Evolutionary conservation across 64 coral and sea anemone genomes (phyloP).

Genomic region (Astreopora myriophthalma): DNA sequence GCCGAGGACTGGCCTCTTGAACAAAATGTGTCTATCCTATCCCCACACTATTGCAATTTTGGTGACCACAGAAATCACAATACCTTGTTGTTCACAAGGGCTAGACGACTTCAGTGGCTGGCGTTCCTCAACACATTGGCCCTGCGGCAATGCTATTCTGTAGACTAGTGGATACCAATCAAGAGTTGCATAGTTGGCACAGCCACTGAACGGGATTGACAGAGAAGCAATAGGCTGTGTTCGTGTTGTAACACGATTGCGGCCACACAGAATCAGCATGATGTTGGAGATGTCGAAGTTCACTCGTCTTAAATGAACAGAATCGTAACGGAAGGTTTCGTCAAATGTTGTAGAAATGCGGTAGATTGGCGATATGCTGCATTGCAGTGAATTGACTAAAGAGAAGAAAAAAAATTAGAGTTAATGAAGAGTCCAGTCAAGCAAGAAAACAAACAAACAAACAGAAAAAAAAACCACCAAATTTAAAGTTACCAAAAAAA

Average conservation of each 20-base stretch:
- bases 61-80: no score
- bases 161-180: conserved; percentile 69
- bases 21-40: no score
- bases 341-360: conserved; percentile 40
- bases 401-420: not conserved
- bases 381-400: conserved; percentile 49
- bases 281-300: conserved; percentile 51
- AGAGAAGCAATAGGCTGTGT: conserved; percentile 60
- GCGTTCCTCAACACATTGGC: not conserved
- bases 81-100: conserved; percentile 52
- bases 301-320: conserved; percentile 31
- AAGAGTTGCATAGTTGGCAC: not conserved
- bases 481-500: no score
- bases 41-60: no score
- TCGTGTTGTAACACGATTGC: conserved; percentile 67
- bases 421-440: no score
- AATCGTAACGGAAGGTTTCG: conserved; percentile 65
- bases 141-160: conserved; percentile 45
- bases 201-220: conserved; percentile 37
- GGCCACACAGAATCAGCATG: conserved; percentile 60
- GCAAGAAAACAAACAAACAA: not conserved
- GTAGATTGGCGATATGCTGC: conserved; percentile 7
- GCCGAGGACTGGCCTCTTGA: no score
- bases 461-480: no score
- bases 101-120: not conserved